These are phyloP conservation scores for Labroides dimidiatus DNA, from an alignment of 2,797 vertebrate species.

Conservation along the genomic window DNA sequence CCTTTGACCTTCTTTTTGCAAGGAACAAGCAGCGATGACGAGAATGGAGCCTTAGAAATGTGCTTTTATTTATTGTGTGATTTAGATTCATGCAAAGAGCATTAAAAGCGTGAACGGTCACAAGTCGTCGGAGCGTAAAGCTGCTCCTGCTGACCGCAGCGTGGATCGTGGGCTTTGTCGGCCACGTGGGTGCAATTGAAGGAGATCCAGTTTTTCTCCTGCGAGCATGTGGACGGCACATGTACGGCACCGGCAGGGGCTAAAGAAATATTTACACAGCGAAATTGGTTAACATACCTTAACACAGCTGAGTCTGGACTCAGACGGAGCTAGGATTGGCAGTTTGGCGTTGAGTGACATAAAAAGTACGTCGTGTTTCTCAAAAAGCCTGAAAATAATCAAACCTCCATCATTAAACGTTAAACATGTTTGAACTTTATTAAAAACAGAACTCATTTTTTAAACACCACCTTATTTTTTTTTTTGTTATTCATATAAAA, in stretches of 20 bases:
- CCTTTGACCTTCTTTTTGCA: constrained; percentile 10
- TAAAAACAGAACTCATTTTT: not conserved
- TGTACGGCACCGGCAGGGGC: constrained; percentile 34
- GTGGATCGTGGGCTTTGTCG: not conserved
- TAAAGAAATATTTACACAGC: constrained; percentile 59
- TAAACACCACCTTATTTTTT: constrained; percentile 5
- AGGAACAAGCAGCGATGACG: not conserved
- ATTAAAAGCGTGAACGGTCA: constrained; percentile 20
- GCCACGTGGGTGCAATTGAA: constrained; percentile 41
- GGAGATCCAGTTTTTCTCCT: constrained; percentile 38
- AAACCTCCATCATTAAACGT: constrained; percentile 12
- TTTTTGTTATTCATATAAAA: constrained; percentile 66
- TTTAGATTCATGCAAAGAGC: constrained; percentile 17
- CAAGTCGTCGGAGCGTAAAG: constrained; percentile 29
- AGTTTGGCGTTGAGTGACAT: constrained; percentile 11
- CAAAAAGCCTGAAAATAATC: constrained; percentile 11
- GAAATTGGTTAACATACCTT: constrained; percentile 55
- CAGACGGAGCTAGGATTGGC: not conserved
- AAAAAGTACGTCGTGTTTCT: not conserved
- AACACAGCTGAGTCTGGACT: constrained; percentile 39
- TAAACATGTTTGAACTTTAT: no score
- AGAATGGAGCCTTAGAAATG: not conserved
- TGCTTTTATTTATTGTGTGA: constrained; percentile 15
- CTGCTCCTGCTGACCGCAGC: constrained; percentile 15
- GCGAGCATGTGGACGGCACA: constrained; percentile 62